Conservation (phyloP, 2,888 invertebrate genomes). For the Mechanitis mazaeus region DNA sequence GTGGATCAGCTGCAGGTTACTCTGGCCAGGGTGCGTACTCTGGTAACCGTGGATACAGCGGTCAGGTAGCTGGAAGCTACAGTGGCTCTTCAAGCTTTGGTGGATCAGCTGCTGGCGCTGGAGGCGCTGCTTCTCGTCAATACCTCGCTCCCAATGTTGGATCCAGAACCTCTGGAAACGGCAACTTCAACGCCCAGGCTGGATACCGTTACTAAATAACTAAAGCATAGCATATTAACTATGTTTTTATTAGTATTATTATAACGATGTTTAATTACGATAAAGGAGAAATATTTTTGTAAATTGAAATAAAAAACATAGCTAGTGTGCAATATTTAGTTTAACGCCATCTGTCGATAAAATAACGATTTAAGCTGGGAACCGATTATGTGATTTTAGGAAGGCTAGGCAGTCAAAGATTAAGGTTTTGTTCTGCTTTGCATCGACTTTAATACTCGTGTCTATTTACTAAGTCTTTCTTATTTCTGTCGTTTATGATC, state of each 20-base stretch:
- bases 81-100: conserved; percentile 26
- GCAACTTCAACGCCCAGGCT: conserved; percentile 66
- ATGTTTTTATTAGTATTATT: conserved; percentile 9
- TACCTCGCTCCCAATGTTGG: conserved; percentile 66
- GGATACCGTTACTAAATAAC: conserved; percentile 62
- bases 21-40: conserved; percentile 21
- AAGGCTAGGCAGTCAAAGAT: conserved; percentile 27
- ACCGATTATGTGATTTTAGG: conserved; percentile 38
- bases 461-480: conserved; percentile 26
- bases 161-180: conserved; percentile 55
- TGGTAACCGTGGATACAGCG: conserved; percentile 15
- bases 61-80: conserved; percentile 26
- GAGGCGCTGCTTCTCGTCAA: conserved; percentile 59
- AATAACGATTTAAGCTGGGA: conserved; percentile 37
- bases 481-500: conserved; percentile 38
- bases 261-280: neutral
- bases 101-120: conserved; percentile 35
- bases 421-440: conserved; percentile 20
- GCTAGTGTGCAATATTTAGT: conserved; percentile 18
- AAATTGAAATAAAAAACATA: conserved; percentile 9
- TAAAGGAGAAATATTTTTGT: neutral
- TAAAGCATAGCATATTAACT: conserved; percentile 24
- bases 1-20: conserved; percentile 35
- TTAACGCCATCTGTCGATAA: conserved; percentile 20
- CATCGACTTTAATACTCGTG: conserved; percentile 30